A percentile compares a stretch with the other conserved stretches of the same genome.
These are phyloP conservation scores for Entomobrya proxima DNA, from an alignment of 2,888 invertebrate genomes.

Conservation along the genomic window DNA sequence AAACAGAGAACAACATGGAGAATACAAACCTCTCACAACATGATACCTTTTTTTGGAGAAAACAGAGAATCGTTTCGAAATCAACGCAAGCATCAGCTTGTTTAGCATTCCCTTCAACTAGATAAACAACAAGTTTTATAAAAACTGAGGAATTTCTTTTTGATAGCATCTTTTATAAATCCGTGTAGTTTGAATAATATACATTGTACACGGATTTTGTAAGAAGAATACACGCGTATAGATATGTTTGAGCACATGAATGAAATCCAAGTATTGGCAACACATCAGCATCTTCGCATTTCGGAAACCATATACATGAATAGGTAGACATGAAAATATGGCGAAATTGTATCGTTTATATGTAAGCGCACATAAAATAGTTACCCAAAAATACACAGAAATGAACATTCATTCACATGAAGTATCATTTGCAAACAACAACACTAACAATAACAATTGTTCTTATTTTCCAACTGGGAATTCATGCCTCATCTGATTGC, in stretches of 20 bases:
- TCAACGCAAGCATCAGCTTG: neutral
- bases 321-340: neutral
- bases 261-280: neutral
- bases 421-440: constrained; percentile 49
- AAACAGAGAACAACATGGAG: too few species aligned
- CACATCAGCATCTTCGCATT: neutral
- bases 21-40: too few species aligned
- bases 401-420: neutral
- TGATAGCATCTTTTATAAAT: neutral
- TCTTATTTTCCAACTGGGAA: constrained; percentile 53
- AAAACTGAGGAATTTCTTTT: neutral
- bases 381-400: neutral
- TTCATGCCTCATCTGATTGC: constrained; percentile 46
- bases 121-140: neutral
- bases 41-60: neutral
- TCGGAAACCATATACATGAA: neutral
- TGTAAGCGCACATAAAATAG: neutral
- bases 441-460: constrained; percentile 54
- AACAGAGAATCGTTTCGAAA: neutral
- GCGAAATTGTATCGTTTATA: neutral
- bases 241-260: neutral
- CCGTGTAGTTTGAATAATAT: neutral
- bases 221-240: too few species aligned
- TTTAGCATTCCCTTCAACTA: neutral
- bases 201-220: too few species aligned